Evolutionary conservation across 2,888 invertebrate species (phyloP).

Genomic region (Tanypteryx hageni): DNA sequence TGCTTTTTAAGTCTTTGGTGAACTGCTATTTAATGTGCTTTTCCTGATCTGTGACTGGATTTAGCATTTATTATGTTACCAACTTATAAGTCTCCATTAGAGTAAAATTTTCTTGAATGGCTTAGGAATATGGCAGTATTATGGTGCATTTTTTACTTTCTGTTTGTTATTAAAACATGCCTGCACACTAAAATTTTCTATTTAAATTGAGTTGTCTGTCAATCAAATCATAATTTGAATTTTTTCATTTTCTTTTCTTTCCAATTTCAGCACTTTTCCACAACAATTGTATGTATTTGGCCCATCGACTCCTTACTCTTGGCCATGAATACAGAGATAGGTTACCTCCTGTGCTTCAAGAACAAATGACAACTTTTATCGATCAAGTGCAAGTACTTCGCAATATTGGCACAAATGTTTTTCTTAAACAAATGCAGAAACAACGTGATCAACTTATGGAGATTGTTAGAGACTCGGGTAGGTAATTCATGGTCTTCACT

Average conservation of each 20-base stretch:
- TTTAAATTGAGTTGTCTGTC: no score
- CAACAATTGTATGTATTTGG: constrained; percentile 94
- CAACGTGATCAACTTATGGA: constrained; percentile 87
- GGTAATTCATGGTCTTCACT: constrained; percentile 65
- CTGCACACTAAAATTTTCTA: no score
- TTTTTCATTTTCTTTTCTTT: constrained; percentile 65
- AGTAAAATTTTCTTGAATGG: not conserved
- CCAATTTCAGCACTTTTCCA: constrained; percentile 84
- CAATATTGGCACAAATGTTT: constrained; percentile 82
- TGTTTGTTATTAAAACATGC: not conserved
- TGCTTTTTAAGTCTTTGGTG: no score
- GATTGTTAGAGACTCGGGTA: constrained; percentile 86
- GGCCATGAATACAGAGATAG: constrained; percentile 82
- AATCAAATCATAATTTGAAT: not conserved
- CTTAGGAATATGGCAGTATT: not conserved
- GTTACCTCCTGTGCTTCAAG: constrained; percentile 78
- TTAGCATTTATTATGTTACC: not conserved
- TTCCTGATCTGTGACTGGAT: no score
- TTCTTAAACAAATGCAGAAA: constrained; percentile 84
- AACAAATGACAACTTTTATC: constrained; percentile 81
- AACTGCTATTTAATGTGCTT: no score
- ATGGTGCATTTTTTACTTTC: not conserved
- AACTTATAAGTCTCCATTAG: not conserved
- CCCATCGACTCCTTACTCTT: constrained; percentile 83
- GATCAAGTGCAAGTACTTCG: constrained; percentile 83